Base-by-base conservation (phyloP, 2,113 vertebrate genomes). In the Labrus mixtus region DNA sequence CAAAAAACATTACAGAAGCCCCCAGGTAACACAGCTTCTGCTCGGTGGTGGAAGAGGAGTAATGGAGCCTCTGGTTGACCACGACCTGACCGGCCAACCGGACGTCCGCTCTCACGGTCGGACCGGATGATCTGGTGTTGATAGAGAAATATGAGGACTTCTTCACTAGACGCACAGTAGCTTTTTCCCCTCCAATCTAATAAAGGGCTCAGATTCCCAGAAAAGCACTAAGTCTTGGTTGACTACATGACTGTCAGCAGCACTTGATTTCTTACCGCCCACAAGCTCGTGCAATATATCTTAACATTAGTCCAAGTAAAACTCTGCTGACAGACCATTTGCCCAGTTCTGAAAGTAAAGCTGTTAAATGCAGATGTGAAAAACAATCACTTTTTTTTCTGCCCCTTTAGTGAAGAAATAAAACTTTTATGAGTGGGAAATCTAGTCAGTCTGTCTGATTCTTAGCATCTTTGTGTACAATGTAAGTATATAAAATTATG, bases 111-210 rank as follows among this genome's bases (percentile, higher is more conserved):
- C 65, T 82, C 86, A 87, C 66, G 33, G 72, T 60, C 51, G 48
- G 57, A 77, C 75, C 64, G 61, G 83, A 82, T 58, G 37, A 36
- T 36, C 19, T 55, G 64, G 59, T 90, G 90, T 89, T 92, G 87
- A 90, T 78, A 70, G 78, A 90, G 87, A 67, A 91, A 89, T 33
- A 22, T 69, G 87, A 90, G 77, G 82, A 87, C 48, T 51, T 76
- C 66, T 68, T 85, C 50, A 13, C 63, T 67, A 55, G 68, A 79
- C 73, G 48, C 48, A 39, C 54, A 17, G 43, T 19, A 8, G 11
- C 45, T 51, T 78, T 76, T 65, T 81, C 61, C 62, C 22, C 8
- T 57, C 33, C 53, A 77, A 78, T 77, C 43, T 75, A 70, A 87
- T 58, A 76, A 82, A 77, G 55, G 63, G 74, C 57, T 90, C 83